These are phyloP conservation scores for Mycteria americana DNA, from an alignment of 2,797 vertebrate species.

Conservation along the genomic window DNA sequence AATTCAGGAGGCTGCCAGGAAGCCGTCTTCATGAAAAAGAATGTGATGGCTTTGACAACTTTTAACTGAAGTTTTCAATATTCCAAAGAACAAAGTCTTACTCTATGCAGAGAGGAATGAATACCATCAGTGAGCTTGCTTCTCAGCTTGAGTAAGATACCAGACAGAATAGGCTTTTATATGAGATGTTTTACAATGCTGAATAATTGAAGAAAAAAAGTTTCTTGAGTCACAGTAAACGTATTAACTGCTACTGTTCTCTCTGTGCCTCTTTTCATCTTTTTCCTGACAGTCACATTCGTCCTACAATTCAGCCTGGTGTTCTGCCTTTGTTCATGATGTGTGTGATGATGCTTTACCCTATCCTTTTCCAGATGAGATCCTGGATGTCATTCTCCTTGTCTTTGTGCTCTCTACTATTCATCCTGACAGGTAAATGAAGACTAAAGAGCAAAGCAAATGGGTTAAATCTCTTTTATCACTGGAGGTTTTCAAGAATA, in stretches of 20 bases:
- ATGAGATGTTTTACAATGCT: slow-evolving; percentile 53
- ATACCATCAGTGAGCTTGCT: slow-evolving; percentile 55
- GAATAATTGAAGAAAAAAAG: slow-evolving; percentile 60
- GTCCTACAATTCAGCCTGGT: slow-evolving; percentile 78
- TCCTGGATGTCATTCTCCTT: slow-evolving; percentile 86
- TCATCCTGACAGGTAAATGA: slow-evolving; percentile 89
- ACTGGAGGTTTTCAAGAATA: slow-evolving; percentile 63
- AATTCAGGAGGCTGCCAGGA: slow-evolving; percentile 59
- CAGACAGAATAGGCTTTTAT: slow-evolving; percentile 59
- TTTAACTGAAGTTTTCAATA: slow-evolving; percentile 63
- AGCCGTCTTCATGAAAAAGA: slow-evolving; percentile 44
- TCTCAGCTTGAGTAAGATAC: slow-evolving; percentile 61
- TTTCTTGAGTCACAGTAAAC: slow-evolving; percentile 60
- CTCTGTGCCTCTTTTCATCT: slow-evolving; percentile 53
- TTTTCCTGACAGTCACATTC: slow-evolving; percentile 79
- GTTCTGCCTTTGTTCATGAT: slow-evolving; percentile 88
- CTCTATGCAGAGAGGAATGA: slow-evolving; percentile 42
- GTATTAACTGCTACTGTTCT: slow-evolving; percentile 60
- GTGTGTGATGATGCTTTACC: slow-evolving; percentile 80
- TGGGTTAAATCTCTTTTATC: slow-evolving; percentile 65
- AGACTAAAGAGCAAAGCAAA: slow-evolving; percentile 71
- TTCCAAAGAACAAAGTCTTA: slow-evolving; percentile 58
- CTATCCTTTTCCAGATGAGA: slow-evolving; percentile 87
- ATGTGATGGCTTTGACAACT: slow-evolving; percentile 39
- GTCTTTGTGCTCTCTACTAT: slow-evolving; percentile 93